A percentile compares a stretch with the other conserved stretches of the same genome.
phyloP scores from a whole-genome alignment of 2,888 invertebrate genomes.

The Nematopogon swammerdamellus region DNA sequence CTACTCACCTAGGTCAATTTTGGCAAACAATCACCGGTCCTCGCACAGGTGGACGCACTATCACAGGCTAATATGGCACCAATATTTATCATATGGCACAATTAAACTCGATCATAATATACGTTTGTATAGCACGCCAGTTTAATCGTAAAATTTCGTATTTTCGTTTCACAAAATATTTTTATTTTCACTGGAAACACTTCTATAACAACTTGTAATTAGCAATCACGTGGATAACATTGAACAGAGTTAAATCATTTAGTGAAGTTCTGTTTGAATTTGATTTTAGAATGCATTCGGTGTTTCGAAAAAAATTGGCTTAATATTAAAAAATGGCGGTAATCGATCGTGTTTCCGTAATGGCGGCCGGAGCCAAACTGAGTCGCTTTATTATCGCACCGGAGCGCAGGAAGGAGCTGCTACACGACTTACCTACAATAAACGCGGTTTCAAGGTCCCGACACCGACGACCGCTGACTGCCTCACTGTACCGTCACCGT shows the following conservation, averaged over 20 bases:
- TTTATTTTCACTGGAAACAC: not conserved
- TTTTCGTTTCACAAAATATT: not conserved
- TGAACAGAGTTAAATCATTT: too few species aligned
- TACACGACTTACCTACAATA: too few species aligned
- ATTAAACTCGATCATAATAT: not conserved
- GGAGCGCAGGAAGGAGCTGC: not conserved
- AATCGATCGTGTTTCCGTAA: not conserved
- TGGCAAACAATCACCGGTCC: not conserved
- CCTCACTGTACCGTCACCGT: too few species aligned
- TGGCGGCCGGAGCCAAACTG: not conserved
- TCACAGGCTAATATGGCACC: not conserved
- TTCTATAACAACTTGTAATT: too few species aligned
- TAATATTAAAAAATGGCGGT: not conserved
- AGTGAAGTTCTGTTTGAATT: too few species aligned
- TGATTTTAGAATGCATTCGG: not conserved
- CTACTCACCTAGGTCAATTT: too few species aligned
- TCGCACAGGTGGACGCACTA: not conserved
- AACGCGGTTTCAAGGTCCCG: not conserved
- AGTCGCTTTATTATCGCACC: not conserved
- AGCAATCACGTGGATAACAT: too few species aligned
- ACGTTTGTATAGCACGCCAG: not conserved
- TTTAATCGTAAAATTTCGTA: not conserved
- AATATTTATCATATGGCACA: not conserved
- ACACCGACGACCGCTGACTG: not conserved
- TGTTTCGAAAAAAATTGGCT: not conserved